phyloP scores from a whole-genome alignment of 2,888 invertebrate species.

The Hyposoter didymator region DNA sequence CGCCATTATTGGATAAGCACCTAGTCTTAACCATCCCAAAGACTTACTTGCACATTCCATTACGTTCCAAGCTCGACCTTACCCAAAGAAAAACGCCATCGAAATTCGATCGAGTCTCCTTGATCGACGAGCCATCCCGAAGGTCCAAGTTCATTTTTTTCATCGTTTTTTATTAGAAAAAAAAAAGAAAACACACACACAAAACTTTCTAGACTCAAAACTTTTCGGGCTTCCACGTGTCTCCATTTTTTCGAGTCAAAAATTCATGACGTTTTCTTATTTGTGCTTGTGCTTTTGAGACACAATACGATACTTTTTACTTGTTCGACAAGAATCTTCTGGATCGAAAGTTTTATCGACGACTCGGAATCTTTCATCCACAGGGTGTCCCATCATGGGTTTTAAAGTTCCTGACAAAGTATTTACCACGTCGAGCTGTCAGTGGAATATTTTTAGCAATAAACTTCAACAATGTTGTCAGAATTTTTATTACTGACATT shows the following conservation, averaged over 20 bases:
- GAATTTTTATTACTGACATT: background rate
- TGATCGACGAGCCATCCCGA: background rate
- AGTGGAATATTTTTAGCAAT: background rate
- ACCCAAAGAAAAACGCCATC: background rate
- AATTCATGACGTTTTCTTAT: background rate
- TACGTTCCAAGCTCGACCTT: constrained; percentile 1
- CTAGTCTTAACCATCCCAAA: constrained; percentile 17
- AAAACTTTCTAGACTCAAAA: background rate
- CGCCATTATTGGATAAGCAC: constrained; percentile 56
- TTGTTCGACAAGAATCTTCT: background rate
- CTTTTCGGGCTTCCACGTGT: background rate
- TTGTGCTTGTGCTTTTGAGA: background rate
- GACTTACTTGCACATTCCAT: constrained; percentile 33
- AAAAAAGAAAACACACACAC: too few relatives aligned
- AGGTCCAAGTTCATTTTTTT: background rate
- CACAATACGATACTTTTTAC: background rate
- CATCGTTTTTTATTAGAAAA: too few relatives aligned
- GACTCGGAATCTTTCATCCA: background rate
- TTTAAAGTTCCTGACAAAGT: background rate
- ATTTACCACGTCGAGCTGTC: background rate
- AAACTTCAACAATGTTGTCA: background rate
- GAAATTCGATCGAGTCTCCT: background rate
- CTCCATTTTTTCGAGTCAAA: background rate
- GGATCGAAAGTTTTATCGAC: background rate
- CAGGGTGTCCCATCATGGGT: background rate